Base-by-base conservation (phyloP, 2,113 vertebrate species). In the Mus pahari region DNA sequence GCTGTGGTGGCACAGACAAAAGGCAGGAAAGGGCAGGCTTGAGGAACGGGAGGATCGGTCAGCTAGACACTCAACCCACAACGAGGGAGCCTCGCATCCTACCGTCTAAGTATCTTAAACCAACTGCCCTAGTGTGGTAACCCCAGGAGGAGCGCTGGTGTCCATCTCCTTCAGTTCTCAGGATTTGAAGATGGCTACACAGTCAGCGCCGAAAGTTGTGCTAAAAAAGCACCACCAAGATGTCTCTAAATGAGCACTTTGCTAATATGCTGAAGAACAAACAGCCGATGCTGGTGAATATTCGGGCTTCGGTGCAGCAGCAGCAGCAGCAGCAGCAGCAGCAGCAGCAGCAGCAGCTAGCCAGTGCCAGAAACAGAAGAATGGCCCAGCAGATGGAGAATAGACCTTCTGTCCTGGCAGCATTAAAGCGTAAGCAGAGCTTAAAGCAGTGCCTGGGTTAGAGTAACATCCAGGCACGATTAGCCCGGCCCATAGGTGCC, bases 241-340 rank as follows among this genome's bases (percentile, higher is more conserved):
- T 99, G 99, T 99, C 99, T 97, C 99, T 99, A 97, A 99, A 99
- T 97, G 99, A 99, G 99, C 99, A 99, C 99, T 99, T 99, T 98
- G 99, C 99, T 99, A 99, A 99, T 98, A 99, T 99, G 99, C 99
- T 99, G 99, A 99, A 99, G 99, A 99, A 99, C 99, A 99, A 99
- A 99, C 99, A 99, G 98, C 99, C 99, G 98, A 98, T 99, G 98
- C 99, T 99, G 82, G 99, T 99, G 98, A 99, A 99, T 98, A 99
- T 99, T 99, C 99, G 99, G 94, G 99, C 99, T 98, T 99, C 99
- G 98, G 99, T 99, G 99, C 99, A 62, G 58, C 58, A 60, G 58
- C 58, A 99, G 96, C 99, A 99, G 98, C 99, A 99, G 98, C 99
- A 99, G 96, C 99, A 99, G 98, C 99, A 99, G 98, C 99, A n/a